Evolutionary conservation across 2,888 invertebrate genomes (phyloP).

Genomic region (Tenodera sinensis): DNA sequence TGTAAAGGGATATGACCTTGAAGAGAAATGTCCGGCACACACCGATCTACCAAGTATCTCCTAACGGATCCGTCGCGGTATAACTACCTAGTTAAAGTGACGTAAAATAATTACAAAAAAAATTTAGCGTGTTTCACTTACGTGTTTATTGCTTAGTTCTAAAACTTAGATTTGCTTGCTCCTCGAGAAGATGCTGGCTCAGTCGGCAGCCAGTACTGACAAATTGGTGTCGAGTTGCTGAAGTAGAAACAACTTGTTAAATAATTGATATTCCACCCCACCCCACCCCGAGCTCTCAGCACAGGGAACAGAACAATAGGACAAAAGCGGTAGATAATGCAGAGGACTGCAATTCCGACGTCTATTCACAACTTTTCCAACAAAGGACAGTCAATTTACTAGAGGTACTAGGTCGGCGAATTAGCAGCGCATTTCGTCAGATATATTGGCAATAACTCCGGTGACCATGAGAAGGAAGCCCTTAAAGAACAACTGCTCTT

Average conservation of each 20-base stretch:
- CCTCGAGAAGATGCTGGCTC: background rate
- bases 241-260: background rate
- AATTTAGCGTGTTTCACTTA: too few relatives aligned
- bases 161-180: too few relatives aligned
- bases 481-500: too few relatives aligned
- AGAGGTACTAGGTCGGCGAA: background rate
- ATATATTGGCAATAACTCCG: background rate
- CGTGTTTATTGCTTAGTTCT: too few relatives aligned
- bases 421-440: background rate
- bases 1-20: too few relatives aligned
- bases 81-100: too few relatives aligned
- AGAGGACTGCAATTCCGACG: background rate
- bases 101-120: too few relatives aligned
- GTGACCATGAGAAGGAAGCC: too few relatives aligned
- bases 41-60: too few relatives aligned
- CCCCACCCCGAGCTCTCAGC: background rate
- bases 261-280: background rate
- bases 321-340: background rate
- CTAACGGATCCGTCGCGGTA: too few relatives aligned
- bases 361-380: background rate
- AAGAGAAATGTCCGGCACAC: too few relatives aligned
- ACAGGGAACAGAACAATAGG: background rate
- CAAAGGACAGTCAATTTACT: background rate
- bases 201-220: background rate
- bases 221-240: background rate